A percentile compares a stretch with the other conserved stretches of the same genome.
These are phyloP conservation scores for Seladonia tumulorum DNA, from an alignment of 2,888 invertebrate genomes.

Conservation along the genomic window DNA sequence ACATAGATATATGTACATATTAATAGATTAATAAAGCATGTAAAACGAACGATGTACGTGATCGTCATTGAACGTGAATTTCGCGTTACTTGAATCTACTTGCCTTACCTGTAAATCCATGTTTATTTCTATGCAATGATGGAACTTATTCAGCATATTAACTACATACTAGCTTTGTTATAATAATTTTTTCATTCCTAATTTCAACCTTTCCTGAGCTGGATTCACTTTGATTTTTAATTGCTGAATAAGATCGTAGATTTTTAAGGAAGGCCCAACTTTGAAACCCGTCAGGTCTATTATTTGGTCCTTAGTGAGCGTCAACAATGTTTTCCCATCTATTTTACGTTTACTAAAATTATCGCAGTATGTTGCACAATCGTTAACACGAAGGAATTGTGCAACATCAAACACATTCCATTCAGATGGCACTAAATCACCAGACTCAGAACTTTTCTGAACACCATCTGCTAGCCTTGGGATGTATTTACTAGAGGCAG, in stretches of 20 bases:
- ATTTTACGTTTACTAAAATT: slow-evolving; percentile 88
- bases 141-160: slow-evolving; percentile 70
- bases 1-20: slow-evolving; percentile 29
- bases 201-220: slow-evolving; percentile 88
- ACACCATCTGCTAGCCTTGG: slow-evolving; percentile 85
- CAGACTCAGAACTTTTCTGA: slow-evolving; percentile 85
- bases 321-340: slow-evolving; percentile 92
- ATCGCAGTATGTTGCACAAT: slow-evolving; percentile 88
- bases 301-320: slow-evolving; percentile 95
- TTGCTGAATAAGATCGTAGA: slow-evolving; percentile 96
- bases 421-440: slow-evolving; percentile 87
- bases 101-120: slow-evolving; percentile 81
- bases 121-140: slow-evolving; percentile 73
- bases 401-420: slow-evolving; percentile 96
- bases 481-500: slow-evolving; percentile 86
- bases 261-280: slow-evolving; percentile 97
- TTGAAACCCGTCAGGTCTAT: slow-evolving; percentile 95
- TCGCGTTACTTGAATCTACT: slow-evolving; percentile 64
- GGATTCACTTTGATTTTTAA: slow-evolving; percentile 94
- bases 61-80: slow-evolving; percentile 59
- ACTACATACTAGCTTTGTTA: slow-evolving; percentile 82
- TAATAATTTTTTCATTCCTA: slow-evolving; percentile 88
- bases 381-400: slow-evolving; percentile 95
- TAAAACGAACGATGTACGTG: slow-evolving; percentile 63
- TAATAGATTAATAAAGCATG: slow-evolving; percentile 56